Base-by-base conservation (phyloP, 1,140 invertebrate genomes). In the Cydia amplana region DNA sequence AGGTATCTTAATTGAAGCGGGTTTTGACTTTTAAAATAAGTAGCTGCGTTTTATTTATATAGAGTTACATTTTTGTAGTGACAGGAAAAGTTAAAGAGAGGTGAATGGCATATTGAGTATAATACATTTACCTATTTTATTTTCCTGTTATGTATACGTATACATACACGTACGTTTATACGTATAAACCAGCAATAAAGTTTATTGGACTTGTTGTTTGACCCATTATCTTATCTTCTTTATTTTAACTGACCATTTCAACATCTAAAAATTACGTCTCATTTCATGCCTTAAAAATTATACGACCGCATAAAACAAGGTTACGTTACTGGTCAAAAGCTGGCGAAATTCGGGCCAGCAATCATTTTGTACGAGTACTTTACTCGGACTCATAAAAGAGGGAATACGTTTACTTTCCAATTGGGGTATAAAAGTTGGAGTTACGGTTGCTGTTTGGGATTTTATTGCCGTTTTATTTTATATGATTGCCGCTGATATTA, bases 401-500 rank as follows among this genome's bases (percentile, higher is more conserved):
- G 18, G 32, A 70, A 36, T 40, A 70, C 32, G n/a, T 70, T 70
- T 36, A 70, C 65, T 70, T 70, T 70, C 65, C 28, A 18, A 70
- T 43, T 36, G 65, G 65, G 65, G 65, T 16, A 4, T 70, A 70
- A 51, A 70, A 70, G 28, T 32, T 70, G 65, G 23, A 70, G 32
- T 70, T 40, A 70, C 18, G 55, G 14, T n/a, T 70, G 65, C 65
- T 1, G 28, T 70, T 70, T 36, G 32, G 14, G 65, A 67, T 70
- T 70, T 70, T 36, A 70, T 20, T 70, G 28, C 65, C 28, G 16
- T 70, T 40, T 70, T 70, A 40, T 70, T 70, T 40, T 70, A 28
- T 70, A 40, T 70, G 65, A 70, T 70, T 32, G 28, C 64, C 10
- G 16, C n/a, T 36, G 10, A 18, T 70, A 36, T 40, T 70, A 70